Evolutionary conservation across 2,888 invertebrate species (phyloP).

Genomic region (Eucriotettix oculatus): DNA sequence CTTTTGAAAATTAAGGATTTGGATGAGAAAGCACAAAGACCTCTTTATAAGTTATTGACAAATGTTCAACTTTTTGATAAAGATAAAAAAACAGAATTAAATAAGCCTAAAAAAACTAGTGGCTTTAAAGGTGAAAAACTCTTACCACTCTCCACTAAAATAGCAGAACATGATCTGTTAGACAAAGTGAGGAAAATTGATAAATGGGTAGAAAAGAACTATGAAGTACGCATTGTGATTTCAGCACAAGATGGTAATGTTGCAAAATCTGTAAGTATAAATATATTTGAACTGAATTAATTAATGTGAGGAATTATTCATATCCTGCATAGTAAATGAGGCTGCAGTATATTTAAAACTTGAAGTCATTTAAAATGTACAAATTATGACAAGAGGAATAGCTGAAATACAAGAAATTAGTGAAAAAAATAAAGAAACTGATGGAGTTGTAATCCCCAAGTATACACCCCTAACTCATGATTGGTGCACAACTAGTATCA

Average conservation of each 20-base stretch:
- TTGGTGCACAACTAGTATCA: too few relatives aligned
- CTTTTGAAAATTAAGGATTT: constrained; percentile 49
- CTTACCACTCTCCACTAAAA: constrained; percentile 40
- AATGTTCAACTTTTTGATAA: constrained; percentile 45
- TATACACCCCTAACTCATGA: too few relatives aligned
- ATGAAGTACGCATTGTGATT: constrained; percentile 44
- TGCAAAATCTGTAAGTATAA: constrained; percentile 24
- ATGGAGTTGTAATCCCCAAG: too few relatives aligned
- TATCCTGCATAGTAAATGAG: too few relatives aligned
- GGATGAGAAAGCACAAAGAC: constrained; percentile 47
- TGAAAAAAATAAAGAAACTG: too few relatives aligned
- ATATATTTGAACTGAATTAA: too few relatives aligned
- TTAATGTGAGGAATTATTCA: too few relatives aligned
- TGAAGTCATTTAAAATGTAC: too few relatives aligned
- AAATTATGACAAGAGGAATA: too few relatives aligned
- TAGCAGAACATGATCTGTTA: constrained; percentile 47
- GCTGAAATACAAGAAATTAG: too few relatives aligned
- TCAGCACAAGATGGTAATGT: constrained; percentile 29
- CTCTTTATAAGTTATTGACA: constrained; percentile 51
- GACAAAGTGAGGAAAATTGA: constrained; percentile 43
- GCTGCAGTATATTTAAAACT: too few relatives aligned
- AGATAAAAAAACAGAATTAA: constrained; percentile 36
- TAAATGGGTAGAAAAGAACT: constrained; percentile 47
- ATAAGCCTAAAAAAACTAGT: constrained; percentile 18
- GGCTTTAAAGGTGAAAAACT: constrained; percentile 44